phyloP scores from a whole-genome alignment of 2,797 vertebrate genomes.

The Aulostomus chinensis region DNA sequence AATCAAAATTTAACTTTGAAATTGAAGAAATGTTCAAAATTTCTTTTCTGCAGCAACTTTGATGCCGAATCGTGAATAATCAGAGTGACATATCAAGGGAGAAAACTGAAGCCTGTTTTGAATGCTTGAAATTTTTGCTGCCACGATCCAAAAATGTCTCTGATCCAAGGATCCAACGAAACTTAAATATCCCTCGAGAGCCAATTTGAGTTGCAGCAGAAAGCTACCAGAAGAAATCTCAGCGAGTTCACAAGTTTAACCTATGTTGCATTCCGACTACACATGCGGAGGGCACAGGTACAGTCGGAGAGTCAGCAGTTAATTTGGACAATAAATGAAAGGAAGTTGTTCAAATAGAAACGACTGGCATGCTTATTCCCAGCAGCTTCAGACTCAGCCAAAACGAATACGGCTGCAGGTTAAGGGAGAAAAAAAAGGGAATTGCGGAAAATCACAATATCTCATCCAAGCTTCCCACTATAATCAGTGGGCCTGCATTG shows the following conservation, averaged over 20 bases:
- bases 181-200: constrained; percentile 54
- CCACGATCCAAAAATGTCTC: constrained; percentile 8
- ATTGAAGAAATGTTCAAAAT: no score
- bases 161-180: constrained; percentile 41
- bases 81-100: background rate
- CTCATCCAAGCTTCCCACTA: background rate
- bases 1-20: no score
- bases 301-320: background rate
- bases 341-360: constrained; percentile 7
- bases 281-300: constrained; percentile 6
- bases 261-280: constrained; percentile 18
- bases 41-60: background rate
- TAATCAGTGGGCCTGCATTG: background rate
- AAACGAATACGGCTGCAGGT: background rate
- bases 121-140: constrained; percentile 26
- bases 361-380: background rate
- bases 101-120: constrained; percentile 20
- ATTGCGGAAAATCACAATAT: background rate
- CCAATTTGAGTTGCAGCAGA: constrained; percentile 48
- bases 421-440: background rate
- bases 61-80: background rate
- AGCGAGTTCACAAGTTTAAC: constrained; percentile 17
- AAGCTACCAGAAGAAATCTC: constrained; percentile 25
- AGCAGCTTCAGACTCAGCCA: background rate
- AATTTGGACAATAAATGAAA: constrained; percentile 12